Base-by-base conservation (phyloP, 2,888 invertebrate genomes). In the Cheilosia vernalis region DNA sequence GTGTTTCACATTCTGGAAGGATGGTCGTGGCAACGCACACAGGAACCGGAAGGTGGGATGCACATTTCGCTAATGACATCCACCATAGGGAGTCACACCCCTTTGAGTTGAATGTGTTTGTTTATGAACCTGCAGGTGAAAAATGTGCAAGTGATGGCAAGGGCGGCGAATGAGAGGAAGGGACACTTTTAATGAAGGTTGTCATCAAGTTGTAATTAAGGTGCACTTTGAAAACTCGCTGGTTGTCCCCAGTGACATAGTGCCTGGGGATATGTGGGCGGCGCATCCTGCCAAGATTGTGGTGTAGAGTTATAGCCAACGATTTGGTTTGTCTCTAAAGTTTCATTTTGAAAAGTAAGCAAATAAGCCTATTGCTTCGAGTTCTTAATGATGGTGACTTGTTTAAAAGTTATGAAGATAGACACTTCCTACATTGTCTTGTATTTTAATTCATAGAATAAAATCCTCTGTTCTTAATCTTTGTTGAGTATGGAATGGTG, bases 51-150 rank as follows among this genome's bases (percentile, higher is more conserved):
- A 37, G 37, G 37, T 37, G 4, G 37, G 53, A 42, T 63, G 72
- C n/a, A 42, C 49, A 72, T 74, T 56, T 63, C 17, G 64, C 64
- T 74, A 66, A 66, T 56, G 63, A 56, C 56, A 47, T 47, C 24
- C 47, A 30, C 15, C 42, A 6, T 9, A 4, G 70, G 21, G 53
- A 55, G 73, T 55, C 47, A 27, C 47, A 55, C 24, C 55, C 44
- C 47, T 63, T 73, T 37, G 19, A 44, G 47, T 42, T 73, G 33
- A 56, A 37, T 27, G 9, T 15, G 24, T 15, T 51, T 37, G 17
- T 49, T 49, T 37, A 1, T 19, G 21, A 5, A 7, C 15, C 15
- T 44, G 44, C 30, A 44, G 66, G 37, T 24, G 24, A 7, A 19
- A 49, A 21, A 1, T 21, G 21, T 21, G 17, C 19, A 19, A 21